These are phyloP conservation scores for Anneissia japonica DNA, from an alignment of 35 echinoderm and acorn worm species.

Conservation along the genomic window DNA sequence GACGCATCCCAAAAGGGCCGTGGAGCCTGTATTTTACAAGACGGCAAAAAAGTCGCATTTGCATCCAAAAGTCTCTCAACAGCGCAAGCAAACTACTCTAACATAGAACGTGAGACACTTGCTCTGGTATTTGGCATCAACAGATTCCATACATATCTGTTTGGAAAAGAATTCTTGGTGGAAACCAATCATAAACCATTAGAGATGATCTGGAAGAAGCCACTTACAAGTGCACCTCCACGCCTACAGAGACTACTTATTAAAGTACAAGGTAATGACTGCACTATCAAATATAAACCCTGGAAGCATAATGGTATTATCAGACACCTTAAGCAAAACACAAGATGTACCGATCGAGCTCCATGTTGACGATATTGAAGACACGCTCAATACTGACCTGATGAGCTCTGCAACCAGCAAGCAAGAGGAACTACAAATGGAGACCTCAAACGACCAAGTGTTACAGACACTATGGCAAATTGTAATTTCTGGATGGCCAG, in stretches of 20 bases:
- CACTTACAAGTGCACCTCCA: conserved; percentile 42
- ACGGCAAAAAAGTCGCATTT: conserved; percentile 48
- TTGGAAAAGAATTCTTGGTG: conserved; percentile 43
- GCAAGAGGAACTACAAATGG: conserved; percentile 32
- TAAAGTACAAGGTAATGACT: conserved; percentile 55
- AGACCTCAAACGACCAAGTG: conserved; percentile 4
- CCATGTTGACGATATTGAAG: conserved; percentile 16
- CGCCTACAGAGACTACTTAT: conserved; percentile 40
- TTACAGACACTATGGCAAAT: conserved; percentile 3
- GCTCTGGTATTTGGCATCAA: conserved; percentile 55
- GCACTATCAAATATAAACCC: conserved; percentile 31
- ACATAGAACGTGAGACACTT: conserved; percentile 48
- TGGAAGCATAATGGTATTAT: conserved; percentile 20
- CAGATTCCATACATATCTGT: conserved; percentile 48
- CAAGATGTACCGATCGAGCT: conserved; percentile 21
- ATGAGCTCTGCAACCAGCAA: conserved; percentile 16
- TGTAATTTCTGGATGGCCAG: conserved; percentile 22
- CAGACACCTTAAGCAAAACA: conserved; percentile 40
- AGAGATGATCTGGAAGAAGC: conserved; percentile 46
- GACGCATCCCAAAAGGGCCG: conserved; percentile 27
- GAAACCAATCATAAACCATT: conserved; percentile 41
- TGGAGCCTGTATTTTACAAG: conserved; percentile 39
- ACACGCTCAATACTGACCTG: conserved; percentile 8
- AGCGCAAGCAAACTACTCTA: conserved; percentile 36
- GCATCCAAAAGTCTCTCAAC: conserved; percentile 44